Conservation (phyloP, 2,113 vertebrate genomes). For the Tetrax tetrax region DNA sequence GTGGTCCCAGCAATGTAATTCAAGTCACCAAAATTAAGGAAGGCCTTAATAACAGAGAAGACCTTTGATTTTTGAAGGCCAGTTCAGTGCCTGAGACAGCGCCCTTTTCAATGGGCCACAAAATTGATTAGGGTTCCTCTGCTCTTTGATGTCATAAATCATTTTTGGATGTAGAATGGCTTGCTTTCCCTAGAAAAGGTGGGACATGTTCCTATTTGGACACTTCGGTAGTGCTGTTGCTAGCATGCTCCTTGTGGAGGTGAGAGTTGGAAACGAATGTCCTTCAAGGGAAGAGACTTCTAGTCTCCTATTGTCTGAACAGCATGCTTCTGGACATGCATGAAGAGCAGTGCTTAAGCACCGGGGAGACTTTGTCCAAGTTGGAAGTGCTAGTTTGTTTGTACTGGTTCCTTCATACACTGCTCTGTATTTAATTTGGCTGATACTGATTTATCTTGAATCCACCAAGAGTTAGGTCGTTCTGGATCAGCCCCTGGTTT, state of each 20-base stretch:
- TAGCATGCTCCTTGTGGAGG: not conserved
- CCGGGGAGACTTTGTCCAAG: not conserved
- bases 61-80: not conserved
- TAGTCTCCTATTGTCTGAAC: not conserved
- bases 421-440: not conserved
- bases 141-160: not conserved
- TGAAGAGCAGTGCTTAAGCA: not conserved
- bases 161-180: not conserved
- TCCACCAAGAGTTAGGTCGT: not conserved
- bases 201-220: accelerated
- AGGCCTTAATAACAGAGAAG: not conserved
- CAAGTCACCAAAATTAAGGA: not conserved
- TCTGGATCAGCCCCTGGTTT: not conserved
- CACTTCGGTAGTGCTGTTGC: not conserved
- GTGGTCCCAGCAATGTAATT: not conserved
- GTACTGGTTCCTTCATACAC: not conserved
- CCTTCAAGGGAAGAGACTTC: not conserved
- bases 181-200: not conserved
- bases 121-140: not conserved
- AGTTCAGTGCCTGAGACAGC: not conserved
- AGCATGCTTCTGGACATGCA: not conserved
- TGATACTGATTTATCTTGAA: not conserved
- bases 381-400: not conserved
- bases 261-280: not conserved
- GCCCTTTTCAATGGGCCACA: not conserved